phyloP scores from a whole-genome alignment of 2,797 vertebrate genomes.

The Euphonia xanthogaster region DNA sequence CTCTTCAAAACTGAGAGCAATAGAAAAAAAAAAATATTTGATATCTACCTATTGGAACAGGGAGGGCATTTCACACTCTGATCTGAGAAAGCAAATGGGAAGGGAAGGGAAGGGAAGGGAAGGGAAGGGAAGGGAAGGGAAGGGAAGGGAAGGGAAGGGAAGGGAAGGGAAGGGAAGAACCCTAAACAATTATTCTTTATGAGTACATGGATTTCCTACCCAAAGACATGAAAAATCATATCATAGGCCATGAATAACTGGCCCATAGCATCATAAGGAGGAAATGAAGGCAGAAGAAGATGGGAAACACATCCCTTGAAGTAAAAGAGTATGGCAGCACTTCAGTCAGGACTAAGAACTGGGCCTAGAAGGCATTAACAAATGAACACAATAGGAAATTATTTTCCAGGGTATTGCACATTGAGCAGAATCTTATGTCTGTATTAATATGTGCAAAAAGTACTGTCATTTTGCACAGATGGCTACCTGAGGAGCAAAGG shows the following conservation, averaged over 20 bases:
- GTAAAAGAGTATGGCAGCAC: background rate
- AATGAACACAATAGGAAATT: background rate
- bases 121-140: background rate
- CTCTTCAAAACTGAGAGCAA: background rate
- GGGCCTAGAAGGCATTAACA: background rate
- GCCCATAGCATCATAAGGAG: background rate
- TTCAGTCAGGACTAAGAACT: background rate
- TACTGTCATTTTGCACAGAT: background rate
- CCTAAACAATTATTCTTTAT: background rate
- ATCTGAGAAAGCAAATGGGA: background rate
- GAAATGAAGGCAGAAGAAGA: background rate
- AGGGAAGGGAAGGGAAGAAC: background rate
- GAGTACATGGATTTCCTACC: background rate
- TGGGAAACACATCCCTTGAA: background rate
- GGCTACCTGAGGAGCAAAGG: background rate
- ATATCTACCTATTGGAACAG: background rate
- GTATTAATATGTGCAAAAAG: background rate
- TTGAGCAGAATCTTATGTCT: background rate
- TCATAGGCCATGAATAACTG: background rate
- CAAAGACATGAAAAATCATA: background rate
- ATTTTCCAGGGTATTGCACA: background rate
- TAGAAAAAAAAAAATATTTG: background rate
- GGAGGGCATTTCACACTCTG: background rate
- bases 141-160: background rate
- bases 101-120: background rate